Evolutionary conservation across 30 jellyfish, hydroid and myxozoan genomes (phyloP), one percentile per base, ranked within the genome.

Genomic region (Turritopsis rubra): DNA sequence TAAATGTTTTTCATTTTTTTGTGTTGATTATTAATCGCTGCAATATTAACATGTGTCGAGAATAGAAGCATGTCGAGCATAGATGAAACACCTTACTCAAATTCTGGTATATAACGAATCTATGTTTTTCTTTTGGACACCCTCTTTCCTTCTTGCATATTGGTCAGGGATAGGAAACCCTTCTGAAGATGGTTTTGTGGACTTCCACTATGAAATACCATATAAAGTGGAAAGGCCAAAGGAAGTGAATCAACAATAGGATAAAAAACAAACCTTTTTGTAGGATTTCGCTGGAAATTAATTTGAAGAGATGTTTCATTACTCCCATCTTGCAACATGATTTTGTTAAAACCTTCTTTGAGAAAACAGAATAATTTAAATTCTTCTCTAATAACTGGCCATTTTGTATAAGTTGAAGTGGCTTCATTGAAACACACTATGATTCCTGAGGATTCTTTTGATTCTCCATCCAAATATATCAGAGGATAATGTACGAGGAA

Each of bases 331-430:
- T 21, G 13, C 21, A 74, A 21, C 24, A 74, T 17, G 82, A 74
- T 21, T 9, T 74, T 52, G 41, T 29, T 74, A 13, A 22, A 23
- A 16, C 82, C 82, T 16, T 24, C 54, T 74, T 24, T 74, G 53
- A 74, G 26, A 29, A 24, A 26, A 74, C 27, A 21, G 21, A 74
- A 74, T 30, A 80, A 0, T 52, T 80, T 80, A 26, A 80, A 80
- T n/a, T 53, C 52, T 29, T 54, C 79, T 24, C 52, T 65, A 1
- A 80, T 29, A 31, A 80, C 79, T 24, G 87, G 87, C 87, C 87
- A 80, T 26, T 80, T 54, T 21, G 52, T 21, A 53, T 23, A 80
- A 16, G 19, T 19, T 5, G 71, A 65, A 52, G 53, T 18, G 29
- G 81, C 28, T 80, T 80, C 54, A 53, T 53, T 80, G 24, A 7